Base-by-base conservation (phyloP, 2,797 vertebrate genomes). In the Pterois miles region DNA sequence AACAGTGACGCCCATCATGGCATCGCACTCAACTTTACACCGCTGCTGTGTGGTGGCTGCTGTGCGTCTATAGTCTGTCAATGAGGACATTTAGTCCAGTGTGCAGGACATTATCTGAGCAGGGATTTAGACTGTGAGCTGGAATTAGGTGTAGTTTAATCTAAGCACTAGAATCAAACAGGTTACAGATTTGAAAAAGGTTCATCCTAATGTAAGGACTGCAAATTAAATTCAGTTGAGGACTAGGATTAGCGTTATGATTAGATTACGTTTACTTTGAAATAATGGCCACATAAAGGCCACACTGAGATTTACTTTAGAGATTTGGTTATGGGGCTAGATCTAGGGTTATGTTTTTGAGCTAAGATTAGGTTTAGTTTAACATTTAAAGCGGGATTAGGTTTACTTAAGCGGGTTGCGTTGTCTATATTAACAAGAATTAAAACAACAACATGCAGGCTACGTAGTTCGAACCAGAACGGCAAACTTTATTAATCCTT, bases 1-100 rank as follows among this genome's bases (percentile, higher is more conserved):
- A 81, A 78, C 76, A 82, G 86, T 72, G 87, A 84, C 81, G 70
- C 82, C 79, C 86, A 87, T 89, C 86, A 59, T 25, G 59, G 80
- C 86, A 73, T 71, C 65, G 18, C 46, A 74, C 81, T 71, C 87
- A 82, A 85, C 71, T 85, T 82, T 75, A 77, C 66, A 29, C 71
- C 36, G 69, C 76, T 71, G 67, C 74, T 70, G 78, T 64, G 18
- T 59, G 38, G 59, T 53, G 74, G 65, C 62, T 27, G 43, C 46
- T 60, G 54, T 6, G 14, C 18, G 18, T 68, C 27, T 40, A 20
- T 12, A 59, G 40, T 29, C 14, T 52, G 64, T 59, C 5, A 60
- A 48, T 4, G 23, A 68, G 22, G 31, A 74, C 43, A 20, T 20
- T 12, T 9, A 27, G 53, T 25, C 43, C 63, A 34, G 0, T 1